Evolutionary conservation across 1,140 invertebrate species (phyloP), one percentile per base, ranked within the genome.

Genomic region (Drosophila nebulosa): DNA sequence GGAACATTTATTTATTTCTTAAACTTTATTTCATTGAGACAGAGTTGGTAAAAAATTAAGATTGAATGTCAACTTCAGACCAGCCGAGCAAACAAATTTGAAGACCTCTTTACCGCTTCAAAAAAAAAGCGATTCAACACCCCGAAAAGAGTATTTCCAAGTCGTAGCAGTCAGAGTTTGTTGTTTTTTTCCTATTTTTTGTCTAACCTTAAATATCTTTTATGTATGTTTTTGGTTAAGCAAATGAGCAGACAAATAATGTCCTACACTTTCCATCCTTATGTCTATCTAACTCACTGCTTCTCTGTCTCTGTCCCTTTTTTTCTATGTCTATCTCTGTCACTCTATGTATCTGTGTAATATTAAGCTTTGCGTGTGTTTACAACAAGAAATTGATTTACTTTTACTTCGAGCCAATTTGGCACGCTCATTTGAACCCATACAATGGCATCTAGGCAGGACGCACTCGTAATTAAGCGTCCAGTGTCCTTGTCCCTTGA

Each of bases 301-400:
- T 5, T 36, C n/a, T 36, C 30, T 32, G 1, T 32, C n/a, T 6
- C 36, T 39, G 0, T 39, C 36, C 2, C 35, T n/a, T 2, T 14
- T 5, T 36, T 0, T 36, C 3, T n/a, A 7, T 35, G 10, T 35
- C 35, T n/a, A 5, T 36, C 36, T 39, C 36, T 5, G n/a, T 39
- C 4, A 7, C 2, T 53, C 39, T 51, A 61, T 65, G 30, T 42
- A 63, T 77, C 39, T 62, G 61, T 21, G 21, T 53, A 22, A 9
- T 58, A 24, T 63, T 62, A 51, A 60, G 39, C 10, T 32, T 27
- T 67, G 26, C 59, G 42, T 69, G 51, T 62, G 63, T 46, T 51
- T 51, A 61, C 53, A 68, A 76, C 64, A 76, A 63, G 52, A 63
- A 79, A 73, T 85, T 76, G 80, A 84, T 85, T 84, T 84, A 79